Conservation (phyloP, 2,113 vertebrate species). For the Perca schrenkii region DNA sequence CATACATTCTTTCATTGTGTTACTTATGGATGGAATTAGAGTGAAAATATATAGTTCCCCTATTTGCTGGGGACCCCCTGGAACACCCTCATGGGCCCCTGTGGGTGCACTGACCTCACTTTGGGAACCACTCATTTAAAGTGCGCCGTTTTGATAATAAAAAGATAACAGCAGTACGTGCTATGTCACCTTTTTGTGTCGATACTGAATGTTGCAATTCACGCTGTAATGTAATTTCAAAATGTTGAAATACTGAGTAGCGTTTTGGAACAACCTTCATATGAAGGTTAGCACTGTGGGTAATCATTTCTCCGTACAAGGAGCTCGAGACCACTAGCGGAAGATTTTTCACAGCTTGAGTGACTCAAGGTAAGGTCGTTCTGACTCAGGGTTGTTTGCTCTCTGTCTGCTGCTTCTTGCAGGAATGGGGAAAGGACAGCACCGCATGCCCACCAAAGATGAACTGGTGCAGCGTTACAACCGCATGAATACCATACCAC, state of each 20-base stretch:
- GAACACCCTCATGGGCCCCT: too few relatives aligned
- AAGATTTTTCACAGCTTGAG: constrained; percentile 34
- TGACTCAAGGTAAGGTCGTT: constrained; percentile 32
- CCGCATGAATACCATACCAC: constrained; percentile 98
- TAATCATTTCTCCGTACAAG: constrained; percentile 28
- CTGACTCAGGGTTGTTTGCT: constrained; percentile 37
- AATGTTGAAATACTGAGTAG: constrained; percentile 5
- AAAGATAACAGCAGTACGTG: background rate
- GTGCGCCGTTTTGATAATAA: background rate
- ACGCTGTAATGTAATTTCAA: background rate
- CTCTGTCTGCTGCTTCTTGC: constrained; percentile 55
- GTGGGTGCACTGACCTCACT: too few relatives aligned
- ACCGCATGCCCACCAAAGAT: constrained; percentile 99
- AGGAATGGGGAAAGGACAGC: constrained; percentile 99
- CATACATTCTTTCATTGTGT: too few relatives aligned
- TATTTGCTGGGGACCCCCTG: too few relatives aligned
- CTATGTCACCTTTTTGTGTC: background rate
- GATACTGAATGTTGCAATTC: background rate
- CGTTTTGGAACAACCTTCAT: constrained; percentile 28
- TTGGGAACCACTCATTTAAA: too few relatives aligned
- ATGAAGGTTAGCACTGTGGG: constrained; percentile 28
- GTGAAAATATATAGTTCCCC: too few relatives aligned
- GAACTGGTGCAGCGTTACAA: constrained; percentile 98
- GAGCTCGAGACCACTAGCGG: constrained; percentile 17
- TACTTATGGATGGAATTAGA: too few relatives aligned